Conservation (phyloP, 2,797 vertebrate genomes). For the Aeoliscus strigatus region DNA sequence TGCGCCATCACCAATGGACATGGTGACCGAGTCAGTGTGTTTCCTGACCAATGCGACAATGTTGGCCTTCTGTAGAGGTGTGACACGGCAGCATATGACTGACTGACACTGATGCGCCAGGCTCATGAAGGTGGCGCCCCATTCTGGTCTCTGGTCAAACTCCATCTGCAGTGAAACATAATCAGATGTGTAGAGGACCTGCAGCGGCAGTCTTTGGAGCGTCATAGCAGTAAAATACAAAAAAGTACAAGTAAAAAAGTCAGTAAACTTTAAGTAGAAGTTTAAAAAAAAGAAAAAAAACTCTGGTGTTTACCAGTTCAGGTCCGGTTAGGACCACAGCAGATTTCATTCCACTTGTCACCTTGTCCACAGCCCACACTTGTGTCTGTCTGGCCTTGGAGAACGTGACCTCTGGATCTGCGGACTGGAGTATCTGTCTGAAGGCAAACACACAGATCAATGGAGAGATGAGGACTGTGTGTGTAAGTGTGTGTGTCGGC, state of each 20-base stretch:
- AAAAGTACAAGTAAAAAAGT: too few species aligned
- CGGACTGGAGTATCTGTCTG: slow-evolving; percentile 73
- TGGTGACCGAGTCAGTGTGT: slow-evolving; percentile 76
- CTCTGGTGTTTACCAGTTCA: slow-evolving; percentile 71
- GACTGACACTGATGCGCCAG: slow-evolving; percentile 83
- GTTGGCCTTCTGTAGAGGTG: slow-evolving; percentile 89
- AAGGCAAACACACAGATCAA: slow-evolving; percentile 49
- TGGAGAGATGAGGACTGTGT: slow-evolving; percentile 47
- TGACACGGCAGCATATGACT: slow-evolving; percentile 91
- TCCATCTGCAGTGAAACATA: slow-evolving; percentile 58
- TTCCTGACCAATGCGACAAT: slow-evolving; percentile 84
- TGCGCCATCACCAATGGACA: slow-evolving; percentile 91
- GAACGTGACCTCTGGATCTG: slow-evolving; percentile 58
- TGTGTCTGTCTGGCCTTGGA: slow-evolving; percentile 52
- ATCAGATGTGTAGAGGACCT: too few species aligned
- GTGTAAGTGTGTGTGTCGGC: too few species aligned
- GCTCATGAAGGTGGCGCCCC: slow-evolving; percentile 75
- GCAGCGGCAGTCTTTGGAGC: too few species aligned
- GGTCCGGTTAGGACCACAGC: slow-evolving; percentile 75
- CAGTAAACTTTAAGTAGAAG: too few species aligned
- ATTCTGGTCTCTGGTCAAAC: slow-evolving; percentile 64
- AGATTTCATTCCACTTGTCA: slow-evolving; percentile 41
- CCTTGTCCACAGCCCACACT: slow-evolving; percentile 64
- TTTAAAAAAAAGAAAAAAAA: too few species aligned
- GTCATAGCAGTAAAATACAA: too few species aligned